Percentiles rank a stretch among this genome's conserved stretches.
phyloP scores from a whole-genome alignment of 1,140 invertebrate species.

The Phortica variegata region DNA sequence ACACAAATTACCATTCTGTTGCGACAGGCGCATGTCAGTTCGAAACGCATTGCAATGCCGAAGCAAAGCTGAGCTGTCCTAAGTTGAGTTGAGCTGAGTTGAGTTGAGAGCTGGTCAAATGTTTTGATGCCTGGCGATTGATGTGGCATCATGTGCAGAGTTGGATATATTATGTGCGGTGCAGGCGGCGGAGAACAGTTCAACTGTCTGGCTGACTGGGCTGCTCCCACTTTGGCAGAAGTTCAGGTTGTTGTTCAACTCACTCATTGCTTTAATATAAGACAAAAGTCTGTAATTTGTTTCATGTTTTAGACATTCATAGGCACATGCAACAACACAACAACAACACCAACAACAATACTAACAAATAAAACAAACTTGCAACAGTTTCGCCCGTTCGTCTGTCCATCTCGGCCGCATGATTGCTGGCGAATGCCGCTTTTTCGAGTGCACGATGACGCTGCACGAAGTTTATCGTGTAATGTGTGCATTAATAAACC shows the following conservation, averaged over 20 bases:
- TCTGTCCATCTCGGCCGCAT: too few relatives aligned
- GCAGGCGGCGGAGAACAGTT: too few relatives aligned
- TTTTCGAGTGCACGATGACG: conserved; percentile 11
- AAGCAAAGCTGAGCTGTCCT: too few relatives aligned
- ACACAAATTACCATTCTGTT: conserved; percentile 28
- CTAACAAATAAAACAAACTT: too few relatives aligned
- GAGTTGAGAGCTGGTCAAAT: conserved; percentile 18
- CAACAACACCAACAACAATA: neutral
- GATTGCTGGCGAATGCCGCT: too few relatives aligned
- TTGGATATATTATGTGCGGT: too few relatives aligned
- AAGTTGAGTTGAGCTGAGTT: too few relatives aligned
- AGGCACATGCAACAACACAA: neutral
- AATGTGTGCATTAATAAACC: conserved; percentile 21
- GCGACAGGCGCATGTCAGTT: conserved; percentile 26
- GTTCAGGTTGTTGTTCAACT: neutral
- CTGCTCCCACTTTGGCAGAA: neutral
- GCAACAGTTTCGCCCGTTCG: too few relatives aligned
- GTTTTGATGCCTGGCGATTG: conserved; percentile 12
- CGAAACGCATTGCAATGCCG: too few relatives aligned
- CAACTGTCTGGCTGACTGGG: too few relatives aligned
- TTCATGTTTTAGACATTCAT: neutral
- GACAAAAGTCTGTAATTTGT: conserved; percentile 15
- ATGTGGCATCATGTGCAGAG: conserved; percentile 4
- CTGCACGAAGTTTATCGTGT: conserved; percentile 23
- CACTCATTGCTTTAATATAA: conserved; percentile 5